Conservation (phyloP, 2,113 vertebrate genomes). For the Tragelaphus strepsiceros region DNA sequence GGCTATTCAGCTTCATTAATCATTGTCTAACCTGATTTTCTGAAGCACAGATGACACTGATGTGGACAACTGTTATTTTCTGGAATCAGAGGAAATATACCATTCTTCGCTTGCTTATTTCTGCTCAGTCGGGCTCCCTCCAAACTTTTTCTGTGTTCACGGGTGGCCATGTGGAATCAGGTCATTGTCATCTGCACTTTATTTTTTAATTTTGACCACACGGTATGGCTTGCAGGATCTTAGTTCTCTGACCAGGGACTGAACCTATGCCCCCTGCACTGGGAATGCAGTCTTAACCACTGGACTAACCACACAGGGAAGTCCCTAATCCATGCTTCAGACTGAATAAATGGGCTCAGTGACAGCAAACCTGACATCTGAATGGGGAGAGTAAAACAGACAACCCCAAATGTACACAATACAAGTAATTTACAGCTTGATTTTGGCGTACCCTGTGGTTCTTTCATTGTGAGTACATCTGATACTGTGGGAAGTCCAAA, state of each 20-base stretch:
- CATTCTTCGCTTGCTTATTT: not conserved
- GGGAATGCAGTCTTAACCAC: not conserved
- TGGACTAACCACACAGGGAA: not conserved
- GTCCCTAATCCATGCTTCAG: not conserved
- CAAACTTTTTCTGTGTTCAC: not conserved
- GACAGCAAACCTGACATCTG: not conserved
- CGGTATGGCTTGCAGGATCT: not conserved
- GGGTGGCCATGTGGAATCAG: not conserved
- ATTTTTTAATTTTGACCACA: not conserved
- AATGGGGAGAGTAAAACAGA: not conserved
- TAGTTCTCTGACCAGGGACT: not conserved
- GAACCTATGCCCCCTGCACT: not conserved
- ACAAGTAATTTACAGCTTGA: fast-evolving
- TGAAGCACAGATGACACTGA: not conserved
- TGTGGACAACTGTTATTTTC: not conserved
- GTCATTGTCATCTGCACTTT: fast-evolving
- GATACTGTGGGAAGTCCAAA: not conserved
- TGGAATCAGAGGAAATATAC: fast-evolving
- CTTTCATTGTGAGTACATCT: not conserved
- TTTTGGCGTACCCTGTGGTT: fast-evolving
- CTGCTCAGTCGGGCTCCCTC: not conserved
- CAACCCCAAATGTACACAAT: fast-evolving
- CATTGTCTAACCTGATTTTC: not conserved
- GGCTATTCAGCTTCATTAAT: not conserved
- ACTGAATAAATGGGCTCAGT: fast-evolving